Base-by-base conservation (phyloP, 2,113 vertebrate genomes). In the Colossoma macropomum region DNA sequence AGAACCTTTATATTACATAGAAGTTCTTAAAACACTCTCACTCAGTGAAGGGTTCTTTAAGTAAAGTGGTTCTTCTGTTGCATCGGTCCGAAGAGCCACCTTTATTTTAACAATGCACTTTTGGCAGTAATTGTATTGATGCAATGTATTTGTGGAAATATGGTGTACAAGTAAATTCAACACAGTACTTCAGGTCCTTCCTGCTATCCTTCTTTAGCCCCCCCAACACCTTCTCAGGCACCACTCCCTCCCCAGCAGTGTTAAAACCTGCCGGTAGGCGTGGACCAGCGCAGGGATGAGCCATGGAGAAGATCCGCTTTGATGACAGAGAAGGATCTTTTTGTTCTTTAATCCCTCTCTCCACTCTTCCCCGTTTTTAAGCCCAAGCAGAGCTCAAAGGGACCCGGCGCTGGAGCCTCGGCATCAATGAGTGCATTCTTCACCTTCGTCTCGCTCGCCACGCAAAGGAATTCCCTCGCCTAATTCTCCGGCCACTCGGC, bases 291-390 rank as follows among this genome's bases (percentile, higher is more conserved):
- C 94, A 87, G 84, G 87, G 94, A 93, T 96, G 94, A 92, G 92
- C 92, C 83, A 82, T 45, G 83, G 88, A 91, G 90, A 86, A 92
- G 93, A 94, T 89, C 91, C 91, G 92, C 96, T 97, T 92, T 93
- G 96, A 96, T 95, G 95, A 95, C 95, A 96, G 90, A 95, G 94
- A 96, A 94, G 95, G 94, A 96, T 96, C 94, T 95, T 95, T 95
- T 95, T 95, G 96, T 95, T 95, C 94, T 76, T 84, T 96, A 96
- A 97, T 97, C 95, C 93, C 93, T 85, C 88, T 94, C 63, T 83
- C 80, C 70, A 73, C 87, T 93, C 95, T 62, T 92, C 94, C 91
- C 94, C 86, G 90, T 91, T 95, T 96, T 96, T 95, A 95, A 94
- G 92, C 94, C 92, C 95, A 97, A 96, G 93, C 96, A 93, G 94